Conservation (phyloP, 2,113 vertebrate species). For the Pterocles gutturalis region DNA sequence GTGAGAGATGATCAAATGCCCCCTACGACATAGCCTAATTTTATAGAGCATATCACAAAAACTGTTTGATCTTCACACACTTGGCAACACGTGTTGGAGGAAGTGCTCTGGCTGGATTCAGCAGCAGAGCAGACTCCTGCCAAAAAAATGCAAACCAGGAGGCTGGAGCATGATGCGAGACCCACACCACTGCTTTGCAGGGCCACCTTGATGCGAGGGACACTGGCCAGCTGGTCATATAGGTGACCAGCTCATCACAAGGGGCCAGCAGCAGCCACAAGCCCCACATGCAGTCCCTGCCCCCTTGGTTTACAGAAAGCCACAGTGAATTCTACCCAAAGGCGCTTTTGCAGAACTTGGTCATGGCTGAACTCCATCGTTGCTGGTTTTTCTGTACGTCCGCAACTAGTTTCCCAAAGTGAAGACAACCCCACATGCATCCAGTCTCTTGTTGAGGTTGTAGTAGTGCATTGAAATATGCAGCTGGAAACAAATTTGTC, state of each 20-base stretch:
- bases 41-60: neutral
- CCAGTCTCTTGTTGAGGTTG: neutral
- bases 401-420: neutral
- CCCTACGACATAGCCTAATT: neutral
- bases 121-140: neutral
- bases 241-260: neutral
- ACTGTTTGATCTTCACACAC: neutral
- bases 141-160: neutral
- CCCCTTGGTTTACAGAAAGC: neutral
- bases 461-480: neutral
- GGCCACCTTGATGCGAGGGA: neutral
- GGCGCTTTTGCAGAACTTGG: neutral
- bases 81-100: fast-evolving
- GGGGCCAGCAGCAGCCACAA: neutral
- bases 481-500: neutral
- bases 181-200: neutral
- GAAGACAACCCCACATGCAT: neutral
- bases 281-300: neutral
- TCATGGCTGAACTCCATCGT: neutral
- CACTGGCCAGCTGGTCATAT: neutral
- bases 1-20: neutral
- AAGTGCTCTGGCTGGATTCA: neutral
- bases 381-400: neutral
- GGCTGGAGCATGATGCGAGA: neutral
- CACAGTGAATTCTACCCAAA: neutral